These are phyloP conservation scores for Pseudorhiza aurosa DNA, from an alignment of 30 jellyfish, hydroid and myxozoan species.

Conservation along the genomic window DNA sequence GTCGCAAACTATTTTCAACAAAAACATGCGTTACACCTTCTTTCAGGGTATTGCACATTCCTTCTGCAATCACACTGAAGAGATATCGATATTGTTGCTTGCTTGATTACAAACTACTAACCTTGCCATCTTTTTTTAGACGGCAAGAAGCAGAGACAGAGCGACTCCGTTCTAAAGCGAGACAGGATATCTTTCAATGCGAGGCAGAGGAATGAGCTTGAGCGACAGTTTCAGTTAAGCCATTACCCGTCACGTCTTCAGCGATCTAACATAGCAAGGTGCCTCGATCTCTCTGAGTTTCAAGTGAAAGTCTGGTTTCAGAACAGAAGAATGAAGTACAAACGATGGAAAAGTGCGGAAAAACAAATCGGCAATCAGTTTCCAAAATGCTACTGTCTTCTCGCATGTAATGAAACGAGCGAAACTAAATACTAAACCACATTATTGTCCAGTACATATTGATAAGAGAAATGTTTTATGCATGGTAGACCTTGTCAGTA, in stretches of 20 bases:
- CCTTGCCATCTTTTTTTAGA: slow-evolving; percentile 3
- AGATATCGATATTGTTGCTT: background rate
- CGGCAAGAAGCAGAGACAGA: slow-evolving; percentile 18
- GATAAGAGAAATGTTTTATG: too few species aligned
- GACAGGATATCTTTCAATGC: slow-evolving; percentile 65
- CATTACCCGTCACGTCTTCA: slow-evolving; percentile 67
- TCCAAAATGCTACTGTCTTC: slow-evolving; percentile 29
- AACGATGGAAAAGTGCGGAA: slow-evolving; percentile 63
- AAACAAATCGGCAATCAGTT: background rate
- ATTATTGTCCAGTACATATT: too few species aligned
- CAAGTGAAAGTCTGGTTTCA: slow-evolving; percentile 80
- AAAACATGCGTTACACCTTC: too few species aligned
- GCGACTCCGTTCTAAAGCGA: slow-evolving; percentile 42
- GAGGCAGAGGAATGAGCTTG: slow-evolving; percentile 65
- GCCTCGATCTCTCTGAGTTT: slow-evolving; percentile 59
- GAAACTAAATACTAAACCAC: too few species aligned
- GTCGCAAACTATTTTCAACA: too few species aligned
- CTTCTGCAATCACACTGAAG: too few species aligned
- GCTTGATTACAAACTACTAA: too few species aligned
- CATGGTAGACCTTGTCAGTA: too few species aligned
- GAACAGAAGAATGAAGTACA: slow-evolving; percentile 58
- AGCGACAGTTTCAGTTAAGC: slow-evolving; percentile 58
- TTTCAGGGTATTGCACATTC: too few species aligned
- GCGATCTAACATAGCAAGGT: slow-evolving; percentile 42
- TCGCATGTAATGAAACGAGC: background rate